Evolutionary conservation across 2,113 vertebrate species (phyloP), one percentile per base, ranked within the genome.

Genomic region (Heterotilapia buettikoferi): DNA sequence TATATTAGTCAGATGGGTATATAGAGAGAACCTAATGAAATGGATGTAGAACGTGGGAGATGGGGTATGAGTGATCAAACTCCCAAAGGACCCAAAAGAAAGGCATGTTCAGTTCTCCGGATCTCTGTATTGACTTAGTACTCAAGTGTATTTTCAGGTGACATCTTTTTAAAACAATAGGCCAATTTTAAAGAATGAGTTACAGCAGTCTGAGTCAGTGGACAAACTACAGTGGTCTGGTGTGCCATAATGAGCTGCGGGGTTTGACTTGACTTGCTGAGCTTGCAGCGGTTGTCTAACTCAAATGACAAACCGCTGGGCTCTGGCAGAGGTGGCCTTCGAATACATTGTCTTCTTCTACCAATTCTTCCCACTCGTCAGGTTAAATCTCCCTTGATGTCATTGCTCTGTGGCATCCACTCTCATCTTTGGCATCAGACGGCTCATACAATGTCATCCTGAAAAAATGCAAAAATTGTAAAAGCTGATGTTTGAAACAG

Each of bases 281-380:
- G 89, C 45, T 31, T 38, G 93, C 90, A 89, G 29, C 9, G 66
- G 78, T 89, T 82, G 84, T 88, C 82, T 76, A 82, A 45, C 59
- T 84, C 89, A 29, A 85, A 90, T 84, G 83, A 93, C 88, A 92
- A 92, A 92, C 84, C 63, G 9, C 86, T 78, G 10, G 45, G 26
- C 29, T 78, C 10, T 50, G 45, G 45, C 71, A 78, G 45, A 50
- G 16, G 26, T 53, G 71, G 79, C 36, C 76, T 85, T 40, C 57
- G 19, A 89, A 87, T 84, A 21, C 82, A 43, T 54, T 10, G 71
- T 88, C 21, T 8, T 38, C 26, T 24, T 81, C 61, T 29, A 52
- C 56, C 52, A 18, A 40, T 54, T 84, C 21, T 36, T 83, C 52
- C 21, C 24, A 11, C 29, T 83, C 18, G 4, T 33, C 26, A 78